Conservation (phyloP, 2,113 vertebrate genomes). For the Prunella himalayana region DNA sequence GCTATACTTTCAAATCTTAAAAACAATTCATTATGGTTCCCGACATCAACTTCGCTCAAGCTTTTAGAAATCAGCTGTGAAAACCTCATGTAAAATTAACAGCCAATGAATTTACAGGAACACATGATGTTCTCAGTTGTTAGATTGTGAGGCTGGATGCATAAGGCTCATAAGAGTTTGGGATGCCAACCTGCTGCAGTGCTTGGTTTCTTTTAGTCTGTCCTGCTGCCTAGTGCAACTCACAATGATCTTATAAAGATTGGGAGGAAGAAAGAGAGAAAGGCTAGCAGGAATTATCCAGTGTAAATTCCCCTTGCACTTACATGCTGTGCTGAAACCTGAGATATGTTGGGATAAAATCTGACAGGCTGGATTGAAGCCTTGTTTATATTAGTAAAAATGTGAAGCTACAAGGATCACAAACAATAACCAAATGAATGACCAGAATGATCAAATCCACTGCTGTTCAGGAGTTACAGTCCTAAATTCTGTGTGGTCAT, state of each 20-base stretch:
- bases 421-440: not conserved
- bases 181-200: not conserved
- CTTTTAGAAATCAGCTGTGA: not conserved
- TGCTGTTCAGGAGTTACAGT: not conserved
- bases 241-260: not conserved
- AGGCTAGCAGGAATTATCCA: not conserved
- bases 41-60: not conserved
- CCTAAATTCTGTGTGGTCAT: not conserved
- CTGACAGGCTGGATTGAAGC: not conserved
- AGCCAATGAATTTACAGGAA: not conserved
- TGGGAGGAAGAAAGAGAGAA: too few relatives aligned
- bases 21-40: not conserved
- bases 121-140: not conserved
- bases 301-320: not conserved
- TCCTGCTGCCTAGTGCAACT: not conserved
- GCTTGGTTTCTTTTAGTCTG: not conserved
- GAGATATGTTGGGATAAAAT: not conserved
- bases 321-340: not conserved
- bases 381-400: not conserved
- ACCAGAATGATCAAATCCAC: not conserved
- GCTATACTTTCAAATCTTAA: not conserved
- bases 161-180: not conserved
- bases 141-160: not conserved
- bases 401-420: not conserved
- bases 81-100: not conserved